Base-by-base conservation (phyloP, 2,113 vertebrate species). In the Micromys minutus region DNA sequence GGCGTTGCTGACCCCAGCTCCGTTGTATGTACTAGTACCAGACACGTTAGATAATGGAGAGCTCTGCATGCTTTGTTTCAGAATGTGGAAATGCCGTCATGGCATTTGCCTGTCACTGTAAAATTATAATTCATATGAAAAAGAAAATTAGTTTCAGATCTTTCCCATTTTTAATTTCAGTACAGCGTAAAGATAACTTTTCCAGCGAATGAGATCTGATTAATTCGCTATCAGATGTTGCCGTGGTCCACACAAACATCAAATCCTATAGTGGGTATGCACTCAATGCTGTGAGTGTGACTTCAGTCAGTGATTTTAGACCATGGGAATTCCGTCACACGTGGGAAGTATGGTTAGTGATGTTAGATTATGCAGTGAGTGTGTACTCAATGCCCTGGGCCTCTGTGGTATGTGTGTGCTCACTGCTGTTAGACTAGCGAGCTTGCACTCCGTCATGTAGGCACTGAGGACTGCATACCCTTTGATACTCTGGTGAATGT, bases 91-190 rank as follows among this genome's bases (percentile, higher is more conserved):
- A 59, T 26, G 9, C 75, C 36, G 67, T 47, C n/a, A 16, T 89
- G 77, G 75, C 36, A 57, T 93, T 90, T 71, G 22, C 15, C 12
- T 52, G 36, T 88, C 75, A 39, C 72, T 93, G 75, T 74, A 17
- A 42, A 47, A 86, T 11, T 77, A 11, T 94, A 89, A 77, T 88
- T 87, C 76, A 12, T 95, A 10, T 89, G 29, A 55, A n/a, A 92
- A 47, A n/a, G n/a, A n/a, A 31, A 24, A 57, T 57, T 67, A 79
- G 7, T 96, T 57, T 76, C 74, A 75, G 9, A 31, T 50, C 87
- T 88, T 89, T 94, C 22, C n/a, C 31, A 81, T 52, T 94, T 96
- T 50, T 0, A 69, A 0, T 57, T 96, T 91, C 15, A 75, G 4
- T 26, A 26, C 0, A 80, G 7, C 7, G 39, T 79, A 89, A 87